Base-by-base conservation (phyloP, 2,888 invertebrate species). In the Chironomus tentans region DNA sequence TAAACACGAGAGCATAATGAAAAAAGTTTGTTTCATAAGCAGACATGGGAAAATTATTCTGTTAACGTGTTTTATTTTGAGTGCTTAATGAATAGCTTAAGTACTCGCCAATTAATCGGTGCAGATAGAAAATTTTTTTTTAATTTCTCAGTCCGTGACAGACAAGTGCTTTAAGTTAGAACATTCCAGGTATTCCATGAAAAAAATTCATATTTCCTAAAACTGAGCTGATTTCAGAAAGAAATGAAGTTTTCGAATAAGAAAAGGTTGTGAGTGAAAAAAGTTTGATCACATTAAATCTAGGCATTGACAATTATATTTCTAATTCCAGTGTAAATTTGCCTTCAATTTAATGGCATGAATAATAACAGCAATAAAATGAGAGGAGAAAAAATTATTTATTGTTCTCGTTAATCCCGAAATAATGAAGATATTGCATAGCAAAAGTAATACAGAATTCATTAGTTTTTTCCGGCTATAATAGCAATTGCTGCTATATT, bases 381-480 rank as follows among this genome's bases (percentile, higher is more conserved):
- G 12, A 65, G 65, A 13, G 24, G 4, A 13, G 24, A 65, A 65
- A 65, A 12, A 65, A 65, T 22, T 22, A 65, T 22, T 65, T 65
- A 65, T 65, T 65, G 65, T 65, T 65, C 65, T 21, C 22, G 65
- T 22, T 65, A 65, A 65, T 65, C 65, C 65, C 21, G 13, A 65
- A 65, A 65, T 65, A 65, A 65, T 65, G 65, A 65, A 65, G 65
- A 65, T 65, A 22, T 65, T 65, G 22, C 65, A 56, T 56, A 65
- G 22, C 22, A 56, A 18, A 13, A 18, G 18, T 38, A 38, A 38
- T 10, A 18, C 56, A 15, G 15, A 56, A 56, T 56, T 56, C 56
- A 56, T 56, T 56, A 65, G 65, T 65, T 65, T 56, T 56, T 56
- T 18, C 56, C 15, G 56, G 18, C 56, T 56, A 15, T 56, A 56